These are phyloP conservation scores for Zosterops lateralis DNA, from an alignment of 2,113 vertebrate genomes.

Conservation along the genomic window DNA sequence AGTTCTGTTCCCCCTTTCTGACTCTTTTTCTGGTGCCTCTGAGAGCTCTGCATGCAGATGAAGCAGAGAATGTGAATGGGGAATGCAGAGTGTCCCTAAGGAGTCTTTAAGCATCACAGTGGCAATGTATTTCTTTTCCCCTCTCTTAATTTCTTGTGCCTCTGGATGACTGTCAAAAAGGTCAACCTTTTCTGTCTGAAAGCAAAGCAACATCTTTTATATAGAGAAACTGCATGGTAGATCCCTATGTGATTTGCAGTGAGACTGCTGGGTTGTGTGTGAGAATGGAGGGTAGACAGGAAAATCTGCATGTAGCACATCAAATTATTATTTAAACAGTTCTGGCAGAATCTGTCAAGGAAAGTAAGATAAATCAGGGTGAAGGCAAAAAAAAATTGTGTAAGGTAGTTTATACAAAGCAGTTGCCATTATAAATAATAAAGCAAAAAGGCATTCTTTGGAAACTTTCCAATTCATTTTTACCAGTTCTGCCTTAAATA, in stretches of 20 bases:
- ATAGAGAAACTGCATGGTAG: background rate
- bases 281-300: background rate
- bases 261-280: background rate
- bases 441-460: conserved; percentile 31
- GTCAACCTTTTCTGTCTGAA: background rate
- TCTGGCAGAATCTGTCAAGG: conserved; percentile 34
- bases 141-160: background rate
- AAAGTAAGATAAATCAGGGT: conserved; percentile 14
- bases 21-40: background rate
- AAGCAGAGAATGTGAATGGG: background rate
- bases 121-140: background rate
- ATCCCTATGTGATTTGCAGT: background rate
- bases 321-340: conserved; percentile 40
- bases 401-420: conserved; percentile 41
- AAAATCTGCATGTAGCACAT: conserved; percentile 18
- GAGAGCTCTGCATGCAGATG: background rate
- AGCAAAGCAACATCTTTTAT: background rate
- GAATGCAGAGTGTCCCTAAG: background rate
- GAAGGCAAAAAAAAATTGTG: conserved; percentile 37
- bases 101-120: background rate
- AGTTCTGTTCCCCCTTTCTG: background rate
- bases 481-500: conserved; percentile 46
- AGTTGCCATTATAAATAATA: conserved; percentile 51
- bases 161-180: background rate
- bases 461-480: conserved; percentile 41